These are phyloP conservation scores for Botia almorhae DNA, from an alignment of 2,797 vertebrate genomes.

Conservation along the genomic window DNA sequence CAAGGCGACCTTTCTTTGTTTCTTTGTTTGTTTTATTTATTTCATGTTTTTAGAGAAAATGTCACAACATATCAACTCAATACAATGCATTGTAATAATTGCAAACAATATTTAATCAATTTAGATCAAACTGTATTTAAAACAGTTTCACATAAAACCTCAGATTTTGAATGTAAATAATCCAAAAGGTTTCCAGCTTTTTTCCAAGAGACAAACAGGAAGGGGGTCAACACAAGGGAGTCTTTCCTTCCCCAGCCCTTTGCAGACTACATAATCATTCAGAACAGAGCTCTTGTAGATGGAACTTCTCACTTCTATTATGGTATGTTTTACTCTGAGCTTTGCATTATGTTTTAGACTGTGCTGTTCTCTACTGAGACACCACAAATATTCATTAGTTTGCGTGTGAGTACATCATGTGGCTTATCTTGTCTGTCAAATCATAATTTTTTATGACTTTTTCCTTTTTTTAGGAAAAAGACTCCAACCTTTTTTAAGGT, in stretches of 20 bases:
- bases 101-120: not conserved
- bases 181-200: not conserved
- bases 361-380: not conserved
- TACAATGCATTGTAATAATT: not conserved
- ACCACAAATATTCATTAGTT: conserved; percentile 1
- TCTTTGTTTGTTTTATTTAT: not conserved
- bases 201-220: not conserved
- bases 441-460: not conserved
- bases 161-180: not conserved
- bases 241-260: not conserved
- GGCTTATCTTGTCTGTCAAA: conserved; percentile 3
- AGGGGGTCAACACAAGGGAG: not conserved
- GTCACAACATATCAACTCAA: not conserved
- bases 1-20: not conserved
- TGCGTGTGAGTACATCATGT: not conserved
- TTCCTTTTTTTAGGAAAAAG: no score
- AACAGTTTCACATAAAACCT: not conserved
- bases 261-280: not conserved
- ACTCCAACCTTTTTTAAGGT: no score
- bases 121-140: not conserved
- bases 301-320: not conserved
- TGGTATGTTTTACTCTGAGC: not conserved
- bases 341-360: not conserved
- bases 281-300: not conserved
- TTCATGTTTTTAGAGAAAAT: not conserved